Conservation (phyloP, 2,888 invertebrate species). For the Mayetiola destructor region DNA sequence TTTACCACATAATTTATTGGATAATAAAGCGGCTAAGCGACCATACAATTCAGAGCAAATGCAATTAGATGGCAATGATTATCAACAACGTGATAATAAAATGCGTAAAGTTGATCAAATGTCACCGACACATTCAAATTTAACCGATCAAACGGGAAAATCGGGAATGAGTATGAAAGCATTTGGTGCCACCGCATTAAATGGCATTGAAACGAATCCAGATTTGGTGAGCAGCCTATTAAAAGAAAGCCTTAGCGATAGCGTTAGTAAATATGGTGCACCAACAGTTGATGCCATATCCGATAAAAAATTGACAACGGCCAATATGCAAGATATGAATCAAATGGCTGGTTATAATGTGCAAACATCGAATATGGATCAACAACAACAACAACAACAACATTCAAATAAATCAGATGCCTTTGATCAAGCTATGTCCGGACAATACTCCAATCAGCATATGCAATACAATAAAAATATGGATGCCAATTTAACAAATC, state of each 20-base stretch:
- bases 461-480: not conserved
- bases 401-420: not conserved
- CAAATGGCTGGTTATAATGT: not conserved
- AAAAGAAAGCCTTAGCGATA: conserved; percentile 43
- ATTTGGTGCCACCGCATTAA: conserved; percentile 33
- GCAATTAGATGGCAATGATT: conserved; percentile 16
- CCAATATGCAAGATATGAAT: not conserved
- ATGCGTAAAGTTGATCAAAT: not conserved
- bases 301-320: not conserved
- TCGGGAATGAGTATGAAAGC: not conserved
- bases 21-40: conserved; percentile 20
- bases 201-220: conserved; percentile 58
- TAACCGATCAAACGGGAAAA: conserved; percentile 14
- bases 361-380: not conserved
- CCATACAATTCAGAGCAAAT: conserved; percentile 18
- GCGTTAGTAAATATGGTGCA: conserved; percentile 20
- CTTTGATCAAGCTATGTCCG: not conserved
- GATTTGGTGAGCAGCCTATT: conserved; percentile 53
- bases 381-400: not conserved
- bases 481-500: not conserved
- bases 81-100: conserved; percentile 3
- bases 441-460: not conserved
- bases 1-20: conserved; percentile 6
- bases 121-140: conserved; percentile 6
- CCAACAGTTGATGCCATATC: not conserved